Evolutionary conservation across 2,797 vertebrate species (phyloP).

Genomic region (Leuciscus waleckii): DNA sequence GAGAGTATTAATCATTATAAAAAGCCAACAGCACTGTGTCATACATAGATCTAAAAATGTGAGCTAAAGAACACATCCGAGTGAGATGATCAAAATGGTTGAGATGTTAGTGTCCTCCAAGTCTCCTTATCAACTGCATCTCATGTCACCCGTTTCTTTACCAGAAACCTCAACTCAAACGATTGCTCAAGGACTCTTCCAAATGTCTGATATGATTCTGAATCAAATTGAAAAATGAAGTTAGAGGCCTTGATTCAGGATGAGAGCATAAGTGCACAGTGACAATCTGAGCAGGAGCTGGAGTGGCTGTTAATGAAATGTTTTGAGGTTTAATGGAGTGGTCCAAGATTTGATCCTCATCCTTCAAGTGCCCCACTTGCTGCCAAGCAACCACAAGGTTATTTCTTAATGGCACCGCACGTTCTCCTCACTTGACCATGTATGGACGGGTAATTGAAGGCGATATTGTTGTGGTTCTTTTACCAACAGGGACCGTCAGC

Average conservation of each 20-base stretch:
- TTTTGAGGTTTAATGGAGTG: slow-evolving; percentile 49
- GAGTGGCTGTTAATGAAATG: slow-evolving; percentile 53
- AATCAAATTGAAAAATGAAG: slow-evolving; percentile 45
- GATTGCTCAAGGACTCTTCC: background rate
- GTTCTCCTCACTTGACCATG: slow-evolving; percentile 23
- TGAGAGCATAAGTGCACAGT: slow-evolving; percentile 27
- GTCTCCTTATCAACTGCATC: slow-evolving; percentile 9
- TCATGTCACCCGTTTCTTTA: background rate
- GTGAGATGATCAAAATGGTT: slow-evolving; percentile 33
- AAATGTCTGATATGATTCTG: slow-evolving; percentile 10
- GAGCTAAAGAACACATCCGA: slow-evolving; percentile 38
- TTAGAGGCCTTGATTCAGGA: slow-evolving; percentile 23
- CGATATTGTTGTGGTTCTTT: slow-evolving; percentile 20
- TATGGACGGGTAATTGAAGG: slow-evolving; percentile 6
- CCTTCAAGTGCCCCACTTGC: slow-evolving; percentile 30
- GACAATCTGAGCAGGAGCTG: slow-evolving; percentile 28
- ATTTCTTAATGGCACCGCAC: slow-evolving; percentile 40
- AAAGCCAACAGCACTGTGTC: slow-evolving; percentile 65
- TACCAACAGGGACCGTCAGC: background rate
- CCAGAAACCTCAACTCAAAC: background rate
- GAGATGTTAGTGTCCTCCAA: slow-evolving; percentile 27
- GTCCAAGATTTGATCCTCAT: slow-evolving; percentile 40
- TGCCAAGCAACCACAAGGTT: slow-evolving; percentile 46
- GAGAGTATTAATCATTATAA: slow-evolving; percentile 74
- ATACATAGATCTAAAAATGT: slow-evolving; percentile 64